Evolutionary conservation across 2,797 vertebrate species (phyloP).

Genomic region (Pantherophis vulpinus): DNA sequence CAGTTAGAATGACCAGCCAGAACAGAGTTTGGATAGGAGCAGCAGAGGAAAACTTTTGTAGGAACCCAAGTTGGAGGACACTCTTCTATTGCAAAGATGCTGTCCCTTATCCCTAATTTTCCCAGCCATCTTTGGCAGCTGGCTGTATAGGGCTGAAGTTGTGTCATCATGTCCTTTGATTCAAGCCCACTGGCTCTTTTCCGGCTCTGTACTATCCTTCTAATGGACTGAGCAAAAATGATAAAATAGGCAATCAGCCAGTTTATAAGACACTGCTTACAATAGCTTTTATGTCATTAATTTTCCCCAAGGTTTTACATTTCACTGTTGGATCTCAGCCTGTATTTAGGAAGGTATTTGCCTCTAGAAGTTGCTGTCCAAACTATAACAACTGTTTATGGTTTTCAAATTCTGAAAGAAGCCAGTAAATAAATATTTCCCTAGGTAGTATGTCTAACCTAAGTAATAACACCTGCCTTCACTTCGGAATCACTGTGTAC

Average conservation of each 20-base stretch:
- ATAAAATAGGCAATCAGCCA: conserved; percentile 28
- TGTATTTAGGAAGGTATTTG: neutral
- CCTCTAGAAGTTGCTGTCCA: neutral
- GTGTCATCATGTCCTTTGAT: conserved; percentile 42
- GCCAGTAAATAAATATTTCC: neutral
- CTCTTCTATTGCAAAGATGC: conserved; percentile 27
- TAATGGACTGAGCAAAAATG: conserved; percentile 43
- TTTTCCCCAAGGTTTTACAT: conserved; percentile 17
- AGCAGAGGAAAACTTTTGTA: neutral
- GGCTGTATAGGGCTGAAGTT: conserved; percentile 2
- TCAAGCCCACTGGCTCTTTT: conserved; percentile 40
- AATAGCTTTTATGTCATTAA: conserved; percentile 5
- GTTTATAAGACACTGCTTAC: conserved; percentile 33
- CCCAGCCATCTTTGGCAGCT: conserved; percentile 1
- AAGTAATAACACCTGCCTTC: neutral
- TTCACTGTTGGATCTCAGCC: conserved; percentile 15
- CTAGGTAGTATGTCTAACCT: neutral
- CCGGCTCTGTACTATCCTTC: conserved; percentile 48
- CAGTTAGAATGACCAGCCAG: neutral
- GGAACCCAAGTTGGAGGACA: neutral
- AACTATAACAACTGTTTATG: neutral
- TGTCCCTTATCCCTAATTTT: conserved; percentile 19
- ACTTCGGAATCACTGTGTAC: conserved; percentile 1
- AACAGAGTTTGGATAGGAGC: neutral
- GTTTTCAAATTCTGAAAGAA: neutral